Percentiles rank a stretch among this genome's conserved stretches.
Evolutionary conservation across 1,140 invertebrate species (phyloP).

Genomic region (Adelges cooleyi): DNA sequence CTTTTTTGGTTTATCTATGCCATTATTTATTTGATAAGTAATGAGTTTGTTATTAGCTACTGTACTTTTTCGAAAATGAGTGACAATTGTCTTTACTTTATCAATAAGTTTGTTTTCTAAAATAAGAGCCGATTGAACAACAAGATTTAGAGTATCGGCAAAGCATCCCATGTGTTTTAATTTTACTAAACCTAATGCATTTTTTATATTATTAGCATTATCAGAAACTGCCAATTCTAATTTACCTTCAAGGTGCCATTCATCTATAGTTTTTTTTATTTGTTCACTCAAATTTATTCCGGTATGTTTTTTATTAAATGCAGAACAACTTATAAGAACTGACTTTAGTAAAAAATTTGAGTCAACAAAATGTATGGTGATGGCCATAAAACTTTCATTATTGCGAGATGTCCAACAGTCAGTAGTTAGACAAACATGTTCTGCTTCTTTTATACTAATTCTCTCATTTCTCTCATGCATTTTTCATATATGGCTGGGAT

Average conservation of each 20-base stretch:
- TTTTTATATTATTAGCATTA: no score
- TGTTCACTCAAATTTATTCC: not conserved
- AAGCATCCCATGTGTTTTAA: constrained; percentile 26
- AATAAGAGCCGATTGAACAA: constrained; percentile 1
- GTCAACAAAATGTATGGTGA: constrained; percentile 33
- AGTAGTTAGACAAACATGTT: constrained; percentile 30
- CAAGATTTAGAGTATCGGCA: constrained; percentile 28
- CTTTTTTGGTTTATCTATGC: no score
- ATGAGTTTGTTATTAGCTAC: no score
- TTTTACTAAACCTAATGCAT: no score
- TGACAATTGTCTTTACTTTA: no score
- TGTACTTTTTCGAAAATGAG: no score
- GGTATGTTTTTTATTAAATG: not conserved
- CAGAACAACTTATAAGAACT: not conserved
- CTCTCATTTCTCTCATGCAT: not conserved
- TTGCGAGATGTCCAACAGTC: constrained; percentile 32
- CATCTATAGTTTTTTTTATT: constrained; percentile 22
- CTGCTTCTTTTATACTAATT: not conserved
- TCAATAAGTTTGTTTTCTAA: not conserved
- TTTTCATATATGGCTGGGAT: not conserved
- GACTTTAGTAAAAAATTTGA: constrained; percentile 13
- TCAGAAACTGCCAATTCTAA: no score
- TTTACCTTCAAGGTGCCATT: no score
- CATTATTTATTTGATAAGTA: no score
- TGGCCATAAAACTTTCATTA: constrained; percentile 32